These are phyloP conservation scores for Rhinichthys osculus DNA, from an alignment of 2,797 vertebrate genomes.

Conservation along the genomic window DNA sequence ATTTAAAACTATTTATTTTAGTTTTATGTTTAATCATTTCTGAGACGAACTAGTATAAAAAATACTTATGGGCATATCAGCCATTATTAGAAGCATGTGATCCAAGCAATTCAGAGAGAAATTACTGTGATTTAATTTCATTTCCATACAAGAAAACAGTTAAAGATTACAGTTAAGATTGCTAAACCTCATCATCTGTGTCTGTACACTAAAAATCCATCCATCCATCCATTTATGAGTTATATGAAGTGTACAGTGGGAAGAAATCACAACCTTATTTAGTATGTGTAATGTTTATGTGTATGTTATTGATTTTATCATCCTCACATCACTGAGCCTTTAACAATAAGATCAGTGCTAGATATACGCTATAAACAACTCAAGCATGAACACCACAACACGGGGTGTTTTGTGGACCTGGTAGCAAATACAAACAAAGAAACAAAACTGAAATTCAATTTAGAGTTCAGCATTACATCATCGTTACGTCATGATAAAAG, in stretches of 20 bases:
- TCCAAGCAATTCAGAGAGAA: not conserved
- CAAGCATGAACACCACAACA: not conserved
- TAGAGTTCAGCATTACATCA: constrained; percentile 45
- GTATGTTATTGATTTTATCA: constrained; percentile 8
- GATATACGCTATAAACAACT: not conserved
- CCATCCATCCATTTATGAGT: constrained; percentile 3
- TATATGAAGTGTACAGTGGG: not conserved
- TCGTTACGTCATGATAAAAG: constrained; percentile 26
- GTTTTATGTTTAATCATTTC: no score
- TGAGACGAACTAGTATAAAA: not conserved
- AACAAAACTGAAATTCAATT: constrained; percentile 5
- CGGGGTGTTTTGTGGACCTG: not conserved
- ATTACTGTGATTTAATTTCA: not conserved
- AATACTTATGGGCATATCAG: not conserved
- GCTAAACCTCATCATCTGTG: not conserved
- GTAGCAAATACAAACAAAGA: constrained; percentile 32
- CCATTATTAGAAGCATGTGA: not conserved
- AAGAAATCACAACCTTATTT: constrained; percentile 3
- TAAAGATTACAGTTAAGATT: not conserved
- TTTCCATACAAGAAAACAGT: not conserved
- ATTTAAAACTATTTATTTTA: no score
- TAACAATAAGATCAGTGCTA: not conserved
- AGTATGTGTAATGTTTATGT: not conserved
- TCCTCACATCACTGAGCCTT: not conserved
- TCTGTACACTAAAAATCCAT: not conserved